Evolutionary conservation across 2,113 vertebrate species (phyloP).

Genomic region (Oreochromis niloticus): DNA sequence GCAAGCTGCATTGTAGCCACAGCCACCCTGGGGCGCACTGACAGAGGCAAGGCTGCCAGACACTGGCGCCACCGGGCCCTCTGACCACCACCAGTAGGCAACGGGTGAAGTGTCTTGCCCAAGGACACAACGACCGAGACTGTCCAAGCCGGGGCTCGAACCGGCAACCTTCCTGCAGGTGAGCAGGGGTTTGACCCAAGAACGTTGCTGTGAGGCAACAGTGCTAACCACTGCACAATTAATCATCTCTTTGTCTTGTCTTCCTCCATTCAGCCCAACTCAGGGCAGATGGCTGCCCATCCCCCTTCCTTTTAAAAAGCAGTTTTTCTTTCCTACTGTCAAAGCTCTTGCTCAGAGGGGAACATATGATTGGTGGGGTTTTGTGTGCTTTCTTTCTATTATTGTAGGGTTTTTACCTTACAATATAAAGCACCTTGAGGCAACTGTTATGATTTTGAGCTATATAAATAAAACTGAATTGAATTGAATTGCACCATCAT

Average conservation of each 20-base stretch:
- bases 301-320: background rate
- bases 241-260: background rate
- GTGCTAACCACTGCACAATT: background rate
- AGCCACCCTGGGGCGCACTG: too few species aligned
- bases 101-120: too few species aligned
- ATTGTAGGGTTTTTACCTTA: background rate
- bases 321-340: background rate
- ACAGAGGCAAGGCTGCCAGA: too few species aligned
- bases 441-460: background rate
- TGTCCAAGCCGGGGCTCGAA: too few species aligned
- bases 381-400: background rate
- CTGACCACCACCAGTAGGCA: too few species aligned
- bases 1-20: too few species aligned
- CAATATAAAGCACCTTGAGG: background rate
- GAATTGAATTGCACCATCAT: background rate
- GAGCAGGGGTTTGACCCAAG: background rate
- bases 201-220: background rate
- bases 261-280: background rate
- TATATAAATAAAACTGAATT: background rate
- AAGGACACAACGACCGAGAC: too few species aligned
- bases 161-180: background rate
- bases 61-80: too few species aligned
- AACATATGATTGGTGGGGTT: background rate
- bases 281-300: background rate
- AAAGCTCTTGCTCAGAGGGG: background rate